Evolutionary conservation across 2,797 vertebrate species (phyloP), one percentile per base, ranked within the genome.

Genomic region (Dallia pectoralis): DNA sequence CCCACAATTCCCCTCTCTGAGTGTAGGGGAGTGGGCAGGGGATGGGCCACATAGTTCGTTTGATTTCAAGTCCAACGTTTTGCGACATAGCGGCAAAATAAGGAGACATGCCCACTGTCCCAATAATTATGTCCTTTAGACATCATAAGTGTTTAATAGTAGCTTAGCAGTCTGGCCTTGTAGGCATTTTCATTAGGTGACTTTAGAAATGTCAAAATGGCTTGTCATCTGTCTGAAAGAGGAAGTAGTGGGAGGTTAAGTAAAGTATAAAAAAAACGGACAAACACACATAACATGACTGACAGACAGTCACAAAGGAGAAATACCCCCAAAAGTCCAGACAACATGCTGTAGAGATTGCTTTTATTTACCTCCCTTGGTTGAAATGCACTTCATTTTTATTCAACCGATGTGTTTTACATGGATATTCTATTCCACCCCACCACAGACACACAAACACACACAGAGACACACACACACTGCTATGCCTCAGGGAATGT

Each of bases 171-270:
- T 69, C 71, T 56, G 63, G 62, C 73, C 40, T 29, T 70, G 49
- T 56, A 74, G 40, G 14, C 11, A 1, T 44, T 40, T 44, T 65
- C 18, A 71, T 27, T 49, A 61, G 47, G 9, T 80, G 80, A 76
- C 65, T 74, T 12, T 69, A 69, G 74, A 81, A 83, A 81, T 77
- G 71, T 71, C 79, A 89, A 86, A 76, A 49, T 44, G 40, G 40
- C 14, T 71, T 71, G 70, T 65, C 82, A 86, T 86, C 91, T 84
- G 81, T 25, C 67, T 74, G 85, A 91, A 91, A 91, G 88, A 89
- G 91, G 91, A 93, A 93, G 87, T 90, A 76, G 59, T 66, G 74
- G 56, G 9, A 36, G 32, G 16, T 33, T 72, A 78, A 75, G 71
- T 85, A 86, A 88, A 88, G 82, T 84, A 80, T 83, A 72, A 36